phyloP scores from a whole-genome alignment of 1,140 invertebrate genomes.

The Thrips palmi region DNA sequence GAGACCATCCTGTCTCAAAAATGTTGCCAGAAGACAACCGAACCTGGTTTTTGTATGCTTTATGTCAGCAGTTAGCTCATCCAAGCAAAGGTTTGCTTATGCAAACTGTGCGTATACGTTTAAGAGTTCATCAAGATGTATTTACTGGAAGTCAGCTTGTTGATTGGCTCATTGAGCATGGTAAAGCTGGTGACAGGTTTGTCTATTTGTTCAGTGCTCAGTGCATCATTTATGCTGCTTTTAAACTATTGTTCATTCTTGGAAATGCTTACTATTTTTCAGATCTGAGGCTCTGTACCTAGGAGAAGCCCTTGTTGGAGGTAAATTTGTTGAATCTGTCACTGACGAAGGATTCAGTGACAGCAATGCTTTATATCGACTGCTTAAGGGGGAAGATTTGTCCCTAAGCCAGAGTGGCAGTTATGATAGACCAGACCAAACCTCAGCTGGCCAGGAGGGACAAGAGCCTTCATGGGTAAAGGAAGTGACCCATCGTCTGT shows the following conservation, averaged over 20 bases:
- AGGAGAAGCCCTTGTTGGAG: slow-evolving; percentile 63
- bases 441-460: background rate
- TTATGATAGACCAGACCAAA: background rate
- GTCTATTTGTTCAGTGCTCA: slow-evolving; percentile 5
- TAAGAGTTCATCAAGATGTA: slow-evolving; percentile 45
- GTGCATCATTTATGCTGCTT: slow-evolving; percentile 8
- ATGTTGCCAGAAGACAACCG: too few relatives aligned
- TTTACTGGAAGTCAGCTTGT: slow-evolving; percentile 53
- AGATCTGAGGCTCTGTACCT: slow-evolving; percentile 22
- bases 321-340: slow-evolving; percentile 54
- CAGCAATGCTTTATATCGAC: slow-evolving; percentile 14
- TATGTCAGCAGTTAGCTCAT: slow-evolving; percentile 26
- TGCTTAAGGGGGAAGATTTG: too few relatives aligned
- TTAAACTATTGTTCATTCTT: background rate
- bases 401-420: background rate
- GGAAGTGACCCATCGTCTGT: background rate
- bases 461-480: background rate
- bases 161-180: slow-evolving; percentile 54
- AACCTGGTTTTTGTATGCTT: too few relatives aligned
- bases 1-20: too few relatives aligned
- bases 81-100: slow-evolving; percentile 37
- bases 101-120: slow-evolving; percentile 39
- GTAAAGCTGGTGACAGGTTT: slow-evolving; percentile 42
- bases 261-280: slow-evolving; percentile 1
- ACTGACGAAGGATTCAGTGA: slow-evolving; percentile 24